phyloP scores from a whole-genome alignment of 2,797 vertebrate species.

The Microctenopoma steveboyesi region DNA sequence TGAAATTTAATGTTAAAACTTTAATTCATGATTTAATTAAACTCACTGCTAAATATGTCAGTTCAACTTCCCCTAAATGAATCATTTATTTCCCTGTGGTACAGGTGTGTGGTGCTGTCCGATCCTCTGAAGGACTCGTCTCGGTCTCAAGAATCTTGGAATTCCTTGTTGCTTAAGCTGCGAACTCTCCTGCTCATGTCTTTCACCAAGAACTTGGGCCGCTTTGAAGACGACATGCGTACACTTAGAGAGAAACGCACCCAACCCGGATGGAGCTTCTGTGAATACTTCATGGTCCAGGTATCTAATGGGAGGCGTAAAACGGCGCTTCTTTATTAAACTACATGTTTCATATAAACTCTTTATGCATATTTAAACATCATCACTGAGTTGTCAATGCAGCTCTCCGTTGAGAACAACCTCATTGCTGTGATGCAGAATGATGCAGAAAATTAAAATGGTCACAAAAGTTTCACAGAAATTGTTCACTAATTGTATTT shows the following conservation, averaged over 20 bases:
- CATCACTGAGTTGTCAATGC: neutral
- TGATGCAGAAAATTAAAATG: no score
- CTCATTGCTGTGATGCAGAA: neutral
- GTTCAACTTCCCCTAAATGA: neutral
- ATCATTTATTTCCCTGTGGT: neutral
- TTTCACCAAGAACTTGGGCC: conserved; percentile 97
- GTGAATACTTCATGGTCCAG: conserved; percentile 99
- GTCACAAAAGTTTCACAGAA: neutral
- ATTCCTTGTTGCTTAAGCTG: conserved; percentile 94
- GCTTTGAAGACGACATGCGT: conserved; percentile 98
- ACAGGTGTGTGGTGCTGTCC: conserved; percentile 94
- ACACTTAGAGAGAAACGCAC: conserved; percentile 97
- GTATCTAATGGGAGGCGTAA: conserved; percentile 66
- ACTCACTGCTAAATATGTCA: neutral
- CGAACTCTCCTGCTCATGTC: conserved; percentile 97
- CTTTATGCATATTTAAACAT: neutral
- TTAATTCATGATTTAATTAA: neutral
- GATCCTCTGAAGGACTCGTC: conserved; percentile 98
- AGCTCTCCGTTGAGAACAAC: neutral
- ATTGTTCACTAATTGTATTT: conserved; percentile 9
- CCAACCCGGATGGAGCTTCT: conserved; percentile 98
- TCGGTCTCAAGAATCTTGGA: conserved; percentile 98
- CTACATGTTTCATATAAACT: no score
- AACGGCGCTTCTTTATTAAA: no score
- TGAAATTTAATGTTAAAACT: neutral